Evolutionary conservation across 2,113 vertebrate genomes (phyloP), one percentile per base, ranked within the genome.

Genomic region (Cinclus mexicanus): DNA sequence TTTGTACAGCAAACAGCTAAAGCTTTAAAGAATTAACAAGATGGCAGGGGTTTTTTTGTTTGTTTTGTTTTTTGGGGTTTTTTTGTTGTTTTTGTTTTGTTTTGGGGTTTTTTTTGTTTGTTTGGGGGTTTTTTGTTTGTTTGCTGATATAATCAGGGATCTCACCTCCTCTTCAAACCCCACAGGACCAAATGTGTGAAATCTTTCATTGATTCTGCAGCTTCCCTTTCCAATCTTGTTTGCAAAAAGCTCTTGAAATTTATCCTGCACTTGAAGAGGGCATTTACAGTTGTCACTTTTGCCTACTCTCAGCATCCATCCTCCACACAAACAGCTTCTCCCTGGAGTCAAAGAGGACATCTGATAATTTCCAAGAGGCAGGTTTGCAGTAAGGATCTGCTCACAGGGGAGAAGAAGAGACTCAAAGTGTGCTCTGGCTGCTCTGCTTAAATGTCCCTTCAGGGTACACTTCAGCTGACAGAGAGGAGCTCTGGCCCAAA

Each of bases 241-340:
- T 90, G 75, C 35, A 68, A 96, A 95, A 94, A 65, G 47, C 76
- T 94, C 76, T 71, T 92, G 83, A 89, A 89, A 96, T 87, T 92
- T 86, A 82, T 86, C 56, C 64, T 70, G 31, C 57, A 37, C 68
- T 92, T 64, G 44, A 90, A 80, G 53, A 95, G 28, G 83, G 69
- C 60, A 92, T 90, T 94, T 92, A 49, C 17, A 92, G 86, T 78
- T 92, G 92, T 95, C 75, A 87, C 87, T 86, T 96, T 86, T 95
- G 85, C 86, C 87, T 94, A 46, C 60, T 89, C 76, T 81, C 68
- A 94, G 72, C 76, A 95, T 88, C 74, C 83, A 87, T 77, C 57
- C 76, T 89, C 89, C 41, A 63, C 35, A 59, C 0, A 13, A 96
- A 65, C 59, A 90, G 80, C 72, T 81, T 89, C 89, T 78, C 68